Conservation (phyloP, 2,797 vertebrate species). For the Periophthalmus magnuspinnatus region DNA sequence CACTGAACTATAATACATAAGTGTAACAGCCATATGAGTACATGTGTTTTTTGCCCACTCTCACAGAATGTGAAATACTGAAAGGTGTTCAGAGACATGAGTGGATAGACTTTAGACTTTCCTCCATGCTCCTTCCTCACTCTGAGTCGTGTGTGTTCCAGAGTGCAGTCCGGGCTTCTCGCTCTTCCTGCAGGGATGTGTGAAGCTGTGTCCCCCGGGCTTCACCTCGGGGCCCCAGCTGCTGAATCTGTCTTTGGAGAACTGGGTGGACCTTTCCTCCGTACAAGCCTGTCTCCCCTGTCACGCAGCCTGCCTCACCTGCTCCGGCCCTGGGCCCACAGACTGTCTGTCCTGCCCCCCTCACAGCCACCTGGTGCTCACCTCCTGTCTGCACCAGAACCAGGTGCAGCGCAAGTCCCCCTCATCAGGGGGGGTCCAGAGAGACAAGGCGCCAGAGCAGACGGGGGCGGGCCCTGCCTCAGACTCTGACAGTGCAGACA, state of each 20-base stretch:
- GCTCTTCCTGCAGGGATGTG: constrained; percentile 92
- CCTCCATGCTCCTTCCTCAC: background rate
- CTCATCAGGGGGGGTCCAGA: constrained; percentile 49
- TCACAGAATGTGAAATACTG: background rate
- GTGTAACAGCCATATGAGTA: too few species aligned
- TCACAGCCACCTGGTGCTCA: constrained; percentile 81
- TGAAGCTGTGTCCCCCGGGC: constrained; percentile 87
- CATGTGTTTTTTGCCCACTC: background rate
- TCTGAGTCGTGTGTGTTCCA: constrained; percentile 44
- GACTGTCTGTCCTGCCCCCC: constrained; percentile 90
- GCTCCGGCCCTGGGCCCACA: constrained; percentile 74
- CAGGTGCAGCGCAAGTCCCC: constrained; percentile 85
- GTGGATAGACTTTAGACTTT: background rate
- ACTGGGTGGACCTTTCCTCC: constrained; percentile 84
- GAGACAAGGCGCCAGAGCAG: constrained; percentile 34
- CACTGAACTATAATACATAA: too few species aligned
- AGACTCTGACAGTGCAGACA: constrained; percentile 13
- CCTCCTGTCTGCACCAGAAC: constrained; percentile 81
- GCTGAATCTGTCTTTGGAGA: constrained; percentile 86
- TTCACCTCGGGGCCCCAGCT: constrained; percentile 80
- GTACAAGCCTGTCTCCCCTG: constrained; percentile 89
- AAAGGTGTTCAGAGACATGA: background rate
- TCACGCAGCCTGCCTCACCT: constrained; percentile 87
- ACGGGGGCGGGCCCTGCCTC: constrained; percentile 25
- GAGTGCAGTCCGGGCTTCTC: constrained; percentile 92